phyloP scores from a whole-genome alignment of 2,113 vertebrate genomes.

The Geococcyx californianus region DNA sequence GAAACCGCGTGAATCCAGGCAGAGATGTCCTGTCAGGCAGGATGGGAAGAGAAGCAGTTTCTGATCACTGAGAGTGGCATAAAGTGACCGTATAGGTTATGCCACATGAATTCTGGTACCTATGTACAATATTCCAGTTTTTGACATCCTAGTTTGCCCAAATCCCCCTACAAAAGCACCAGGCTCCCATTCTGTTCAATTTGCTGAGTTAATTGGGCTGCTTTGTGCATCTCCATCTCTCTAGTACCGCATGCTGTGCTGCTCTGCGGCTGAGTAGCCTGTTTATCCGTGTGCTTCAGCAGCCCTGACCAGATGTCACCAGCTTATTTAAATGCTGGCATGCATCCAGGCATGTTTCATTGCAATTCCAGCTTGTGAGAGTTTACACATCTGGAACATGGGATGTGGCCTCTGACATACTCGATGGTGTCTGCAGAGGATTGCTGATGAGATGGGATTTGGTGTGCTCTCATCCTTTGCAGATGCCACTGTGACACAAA shows the following conservation, averaged over 20 bases:
- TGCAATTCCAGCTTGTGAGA: constrained; percentile 11
- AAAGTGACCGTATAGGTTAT: not conserved
- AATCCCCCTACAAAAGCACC: not conserved
- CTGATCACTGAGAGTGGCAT: not conserved
- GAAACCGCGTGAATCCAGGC: not conserved
- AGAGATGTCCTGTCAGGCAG: not conserved
- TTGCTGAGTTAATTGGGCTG: constrained; percentile 31
- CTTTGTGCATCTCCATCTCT: not conserved
- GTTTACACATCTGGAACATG: constrained; percentile 60
- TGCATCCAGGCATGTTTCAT: constrained; percentile 22
- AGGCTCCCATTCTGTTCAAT: not conserved
- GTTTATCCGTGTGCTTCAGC: not conserved
- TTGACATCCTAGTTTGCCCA: not conserved
- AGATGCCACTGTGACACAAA: not conserved
- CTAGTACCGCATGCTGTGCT: not conserved
- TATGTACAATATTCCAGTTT: not conserved
- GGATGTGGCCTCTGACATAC: constrained; percentile 56
- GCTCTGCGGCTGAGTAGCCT: not conserved
- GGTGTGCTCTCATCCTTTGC: constrained; percentile 1
- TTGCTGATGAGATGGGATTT: not conserved
- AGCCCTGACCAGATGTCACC: constrained; percentile 54
- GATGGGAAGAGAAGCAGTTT: not conserved
- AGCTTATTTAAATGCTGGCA: constrained; percentile 37
- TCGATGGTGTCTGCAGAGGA: not conserved
- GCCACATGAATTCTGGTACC: not conserved